These are phyloP conservation scores for Nipponia nippon DNA, from an alignment of 2,113 vertebrate genomes.

Conservation along the genomic window DNA sequence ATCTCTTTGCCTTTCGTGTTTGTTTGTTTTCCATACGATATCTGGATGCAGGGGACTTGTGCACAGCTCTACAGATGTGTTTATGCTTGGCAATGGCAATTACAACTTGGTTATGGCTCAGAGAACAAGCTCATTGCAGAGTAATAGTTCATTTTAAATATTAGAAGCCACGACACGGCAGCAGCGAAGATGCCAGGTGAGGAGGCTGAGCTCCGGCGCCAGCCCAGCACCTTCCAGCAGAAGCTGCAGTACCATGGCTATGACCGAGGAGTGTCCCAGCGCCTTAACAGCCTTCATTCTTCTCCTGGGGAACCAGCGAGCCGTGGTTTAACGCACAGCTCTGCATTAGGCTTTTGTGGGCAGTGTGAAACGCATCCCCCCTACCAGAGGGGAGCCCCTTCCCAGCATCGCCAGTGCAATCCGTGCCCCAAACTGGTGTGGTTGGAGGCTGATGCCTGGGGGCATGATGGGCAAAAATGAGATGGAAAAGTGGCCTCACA, in stretches of 20 bases:
- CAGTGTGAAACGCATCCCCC: not conserved
- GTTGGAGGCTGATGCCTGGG: not conserved
- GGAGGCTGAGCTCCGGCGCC: accelerated
- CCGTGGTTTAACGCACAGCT: no score
- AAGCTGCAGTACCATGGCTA: accelerated
- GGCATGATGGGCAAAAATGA: not conserved
- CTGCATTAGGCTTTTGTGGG: not conserved
- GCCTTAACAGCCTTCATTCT: not conserved
- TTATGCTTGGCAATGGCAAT: not conserved
- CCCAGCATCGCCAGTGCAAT: not conserved
- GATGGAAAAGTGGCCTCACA: accelerated
- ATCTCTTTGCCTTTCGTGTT: not conserved
- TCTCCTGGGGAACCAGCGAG: not conserved
- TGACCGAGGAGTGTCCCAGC: not conserved
- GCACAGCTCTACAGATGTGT: not conserved
- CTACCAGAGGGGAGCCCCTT: accelerated
- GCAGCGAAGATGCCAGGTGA: not conserved
- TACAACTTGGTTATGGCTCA: not conserved
- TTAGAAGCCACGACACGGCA: accelerated
- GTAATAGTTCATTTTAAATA: not conserved
- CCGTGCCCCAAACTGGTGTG: not conserved
- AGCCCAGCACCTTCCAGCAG: not conserved
- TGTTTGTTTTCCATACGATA: accelerated
- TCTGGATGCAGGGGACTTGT: not conserved
- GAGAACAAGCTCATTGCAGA: not conserved